Evolutionary conservation across 2,888 invertebrate genomes (phyloP), one percentile per base, ranked within the genome.

Genomic region (Alloscopus bannaensis): DNA sequence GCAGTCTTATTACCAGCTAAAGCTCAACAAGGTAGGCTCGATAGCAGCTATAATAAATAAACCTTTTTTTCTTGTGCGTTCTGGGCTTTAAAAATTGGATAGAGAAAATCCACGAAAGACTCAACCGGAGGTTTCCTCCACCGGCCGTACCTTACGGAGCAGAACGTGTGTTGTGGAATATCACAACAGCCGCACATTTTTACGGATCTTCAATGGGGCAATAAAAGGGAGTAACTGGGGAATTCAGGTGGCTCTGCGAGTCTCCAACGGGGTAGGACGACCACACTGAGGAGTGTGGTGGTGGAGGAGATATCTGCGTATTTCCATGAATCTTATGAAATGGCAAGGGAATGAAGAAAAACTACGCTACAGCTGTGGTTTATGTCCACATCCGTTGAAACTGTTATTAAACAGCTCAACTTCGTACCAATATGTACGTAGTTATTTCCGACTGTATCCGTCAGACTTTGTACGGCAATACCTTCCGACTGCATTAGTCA

Each of bases 221-320:
- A 69, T 77, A 77, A 77, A 77, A 77, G 29, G 55, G 28, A 42
- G 64, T 64, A 69, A 77, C 69, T 70, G 55, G 69, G 70, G 64
- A 77, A 69, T 77, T 70, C 77, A 77, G 77, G 69, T 69, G 77
- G 70, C 62, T 64, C 62, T n/a, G n/a, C n/a, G n/a, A n/a, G n/a
- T n/a, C n/a, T n/a, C n/a, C n/a, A n/a, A n/a, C n/a, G n/a, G n/a
- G n/a, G n/a, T n/a, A n/a, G n/a, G n/a, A n/a, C n/a, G n/a, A n/a
- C n/a, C n/a, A n/a, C n/a, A n/a, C n/a, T n/a, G n/a, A n/a, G n/a
- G n/a, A n/a, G n/a, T n/a, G n/a, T n/a, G n/a, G n/a, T n/a, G n/a
- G n/a, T 52, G 36, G 52, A 76, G 47, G 26, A 52, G 62, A 76
- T 76, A 59, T 50, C 47, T 52, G 50, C 68, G 60, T 52, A 77